phyloP scores from a whole-genome alignment of 2,888 invertebrate genomes.

The Augiades crinisus region DNA sequence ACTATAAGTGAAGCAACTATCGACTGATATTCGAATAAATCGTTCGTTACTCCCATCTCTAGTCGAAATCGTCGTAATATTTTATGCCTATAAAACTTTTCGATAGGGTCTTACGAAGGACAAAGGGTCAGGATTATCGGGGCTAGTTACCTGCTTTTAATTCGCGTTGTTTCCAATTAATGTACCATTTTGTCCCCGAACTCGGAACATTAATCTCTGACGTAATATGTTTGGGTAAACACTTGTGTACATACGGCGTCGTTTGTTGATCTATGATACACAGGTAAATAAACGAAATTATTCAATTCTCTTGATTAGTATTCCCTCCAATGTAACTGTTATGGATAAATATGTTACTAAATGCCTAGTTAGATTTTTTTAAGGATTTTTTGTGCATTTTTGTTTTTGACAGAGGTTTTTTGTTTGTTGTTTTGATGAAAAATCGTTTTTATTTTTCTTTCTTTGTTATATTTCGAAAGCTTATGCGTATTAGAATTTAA shows the following conservation, averaged over 20 bases:
- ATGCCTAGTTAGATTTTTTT: too few relatives aligned
- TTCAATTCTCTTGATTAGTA: too few relatives aligned
- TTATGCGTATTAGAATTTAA: too few relatives aligned
- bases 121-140: constrained; percentile 52
- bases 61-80: constrained; percentile 34
- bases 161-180: constrained; percentile 46
- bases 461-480: too few relatives aligned
- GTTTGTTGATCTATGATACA: neutral
- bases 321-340: too few relatives aligned
- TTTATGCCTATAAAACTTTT: constrained; percentile 48
- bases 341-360: too few relatives aligned
- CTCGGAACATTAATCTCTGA: neutral
- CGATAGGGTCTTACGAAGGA: constrained; percentile 41
- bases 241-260: neutral
- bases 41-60: neutral
- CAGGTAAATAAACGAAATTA: too few relatives aligned
- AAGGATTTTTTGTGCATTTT: too few relatives aligned
- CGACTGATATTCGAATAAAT: neutral
- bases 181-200: neutral
- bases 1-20: too few relatives aligned
- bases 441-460: too few relatives aligned
- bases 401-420: too few relatives aligned
- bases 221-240: neutral
- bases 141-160: constrained; percentile 50
- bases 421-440: too few relatives aligned